phyloP scores from a whole-genome alignment of 2,888 invertebrate species.

The Baronia brevicornis region DNA sequence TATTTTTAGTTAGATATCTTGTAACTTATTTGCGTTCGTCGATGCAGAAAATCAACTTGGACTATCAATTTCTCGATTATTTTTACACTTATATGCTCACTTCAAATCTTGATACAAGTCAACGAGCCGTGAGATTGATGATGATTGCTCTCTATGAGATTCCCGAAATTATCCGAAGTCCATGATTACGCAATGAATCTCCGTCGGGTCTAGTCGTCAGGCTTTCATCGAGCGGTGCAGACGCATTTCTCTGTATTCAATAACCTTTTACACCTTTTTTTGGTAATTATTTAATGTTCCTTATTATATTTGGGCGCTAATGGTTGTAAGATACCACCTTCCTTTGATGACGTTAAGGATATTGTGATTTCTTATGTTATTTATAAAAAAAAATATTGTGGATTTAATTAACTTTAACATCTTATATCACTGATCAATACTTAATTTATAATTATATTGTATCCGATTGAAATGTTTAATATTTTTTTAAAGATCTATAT shows the following conservation, averaged over 20 bases:
- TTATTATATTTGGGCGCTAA: constrained; percentile 66
- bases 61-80: constrained; percentile 34
- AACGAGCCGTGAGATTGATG: constrained; percentile 67
- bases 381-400: no score
- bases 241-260: constrained; percentile 56
- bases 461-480: no score
- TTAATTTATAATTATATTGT: no score
- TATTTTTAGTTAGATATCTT: no score
- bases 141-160: constrained; percentile 66
- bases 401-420: no score
- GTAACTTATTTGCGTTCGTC: no score
- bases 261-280: constrained; percentile 62
- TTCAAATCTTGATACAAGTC: constrained; percentile 43
- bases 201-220: constrained; percentile 57
- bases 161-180: constrained; percentile 61
- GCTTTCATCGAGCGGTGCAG: constrained; percentile 62
- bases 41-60: constrained; percentile 20
- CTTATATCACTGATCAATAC: no score
- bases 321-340: constrained; percentile 45
- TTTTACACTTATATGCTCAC: constrained; percentile 33
- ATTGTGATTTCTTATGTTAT: no score
- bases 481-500: no score
- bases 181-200: constrained; percentile 73
- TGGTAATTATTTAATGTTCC: constrained; percentile 62
- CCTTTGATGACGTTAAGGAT: constrained; percentile 8